Evolutionary conservation across 1,140 invertebrate species (phyloP), one percentile per base, ranked within the genome.

Genomic region (Neodiprion fabricii): DNA sequence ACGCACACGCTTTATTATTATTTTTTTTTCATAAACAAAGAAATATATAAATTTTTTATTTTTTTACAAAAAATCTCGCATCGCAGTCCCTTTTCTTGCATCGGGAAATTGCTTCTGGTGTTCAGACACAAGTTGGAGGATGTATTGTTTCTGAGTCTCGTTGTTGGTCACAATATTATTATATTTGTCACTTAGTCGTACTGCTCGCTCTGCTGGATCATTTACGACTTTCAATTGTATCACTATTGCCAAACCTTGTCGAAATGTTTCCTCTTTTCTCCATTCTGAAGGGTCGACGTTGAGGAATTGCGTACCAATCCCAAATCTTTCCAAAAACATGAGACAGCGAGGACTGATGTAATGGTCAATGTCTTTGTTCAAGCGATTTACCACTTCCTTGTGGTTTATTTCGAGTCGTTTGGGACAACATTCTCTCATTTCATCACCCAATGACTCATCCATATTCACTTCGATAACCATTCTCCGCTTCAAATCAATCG

Each of bases 301-400:
- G 12, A 78, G 70, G 17, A 78, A 78, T 2, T 72, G 28, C 70
- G 72, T 68, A 70, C 23, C 70, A 61, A 78, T 72, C 68, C 49
- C 21, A 65, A 77, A 77, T 73, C 69, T 66, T 9, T 75, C 67
- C 53, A 74, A 78, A 70, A 75, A 76, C 49, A 69, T 78, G 5
- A 68, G 74, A 67, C 71, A 72, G 23, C 74, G 72, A 48, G 53
- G 48, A 66, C 28, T 78, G 1, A 74, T 70, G 66, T 68, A 75
- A 75, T 72, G 17, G 17, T 21, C 74, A 66, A 84, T 86, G 81
- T 48, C 49, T 75, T 72, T 53, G 72, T 72, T n/a, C 9, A 72
- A 72, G 48, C 49, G 11, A 72, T 72, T 49, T 85, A 85, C 74
- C 79, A 81, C 50, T 84, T 85, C 75, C 81, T 82, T 66, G 21